Percentiles rank a stretch among this genome's conserved stretches.
phyloP scores from a whole-genome alignment of 2,888 invertebrate species.

The Epinotia ramella region DNA sequence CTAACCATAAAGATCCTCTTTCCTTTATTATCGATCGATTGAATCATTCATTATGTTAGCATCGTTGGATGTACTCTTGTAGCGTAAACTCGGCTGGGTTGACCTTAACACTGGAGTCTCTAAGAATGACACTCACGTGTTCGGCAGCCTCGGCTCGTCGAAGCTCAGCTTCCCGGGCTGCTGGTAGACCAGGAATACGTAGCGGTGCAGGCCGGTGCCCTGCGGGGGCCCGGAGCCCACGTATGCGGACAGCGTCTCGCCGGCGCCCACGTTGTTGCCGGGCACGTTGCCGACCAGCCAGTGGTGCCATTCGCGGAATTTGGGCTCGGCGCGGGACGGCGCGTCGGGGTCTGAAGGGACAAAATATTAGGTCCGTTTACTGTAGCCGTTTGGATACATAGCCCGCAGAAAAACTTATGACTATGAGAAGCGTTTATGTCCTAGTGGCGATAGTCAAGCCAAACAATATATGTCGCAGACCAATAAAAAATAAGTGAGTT shows the following conservation, averaged over 20 bases:
- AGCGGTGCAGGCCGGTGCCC: constrained; percentile 91
- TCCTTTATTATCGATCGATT: too few species aligned
- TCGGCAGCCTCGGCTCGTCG: constrained; percentile 82
- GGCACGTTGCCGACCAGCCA: constrained; percentile 96
- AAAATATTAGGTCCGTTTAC: neutral
- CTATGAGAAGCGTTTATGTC: too few species aligned
- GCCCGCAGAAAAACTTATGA: too few species aligned
- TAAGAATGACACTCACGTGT: constrained; percentile 68
- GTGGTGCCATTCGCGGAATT: constrained; percentile 94
- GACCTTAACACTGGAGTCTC: too few species aligned
- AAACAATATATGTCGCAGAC: too few species aligned
- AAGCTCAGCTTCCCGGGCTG: constrained; percentile 87
- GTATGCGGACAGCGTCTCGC: constrained; percentile 91
- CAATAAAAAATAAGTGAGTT: too few species aligned
- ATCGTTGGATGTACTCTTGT: too few species aligned
- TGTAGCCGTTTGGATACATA: too few species aligned
- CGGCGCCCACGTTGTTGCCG: constrained; percentile 87
- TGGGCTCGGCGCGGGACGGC: constrained; percentile 92
- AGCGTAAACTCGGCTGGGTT: too few species aligned
- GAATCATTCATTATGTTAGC: too few species aligned
- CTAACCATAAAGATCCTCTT: too few species aligned
- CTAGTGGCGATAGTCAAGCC: too few species aligned
- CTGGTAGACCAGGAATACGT: constrained; percentile 91
- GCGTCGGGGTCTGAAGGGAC: constrained; percentile 92
- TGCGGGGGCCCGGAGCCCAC: constrained; percentile 94